phyloP scores from a whole-genome alignment of 2,888 invertebrate genomes.

The Drosophila kambysellisi region DNA sequence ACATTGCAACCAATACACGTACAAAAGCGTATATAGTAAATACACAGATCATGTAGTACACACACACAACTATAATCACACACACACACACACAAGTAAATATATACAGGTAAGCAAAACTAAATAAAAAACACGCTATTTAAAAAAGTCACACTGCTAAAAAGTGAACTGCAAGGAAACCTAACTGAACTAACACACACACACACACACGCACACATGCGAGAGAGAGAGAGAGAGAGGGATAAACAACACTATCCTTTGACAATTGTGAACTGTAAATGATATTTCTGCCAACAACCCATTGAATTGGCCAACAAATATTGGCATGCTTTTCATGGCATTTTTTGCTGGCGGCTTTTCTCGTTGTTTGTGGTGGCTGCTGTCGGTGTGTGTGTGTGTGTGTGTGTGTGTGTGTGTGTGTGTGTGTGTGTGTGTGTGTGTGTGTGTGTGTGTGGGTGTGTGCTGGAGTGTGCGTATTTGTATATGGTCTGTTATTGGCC shows the following conservation, averaged over 20 bases:
- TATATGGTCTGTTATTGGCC: conserved; percentile 13
- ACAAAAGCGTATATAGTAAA: too few relatives aligned
- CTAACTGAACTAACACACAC: background rate
- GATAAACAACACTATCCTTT: conserved; percentile 4
- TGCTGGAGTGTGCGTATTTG: background rate
- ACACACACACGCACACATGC: background rate
- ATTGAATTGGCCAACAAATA: conserved; percentile 22
- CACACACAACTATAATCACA: background rate
- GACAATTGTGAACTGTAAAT: conserved; percentile 34
- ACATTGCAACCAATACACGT: background rate
- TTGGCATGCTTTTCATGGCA: conserved; percentile 28
- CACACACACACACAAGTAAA: background rate
- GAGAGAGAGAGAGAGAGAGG: too few relatives aligned
- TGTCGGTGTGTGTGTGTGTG: background rate
- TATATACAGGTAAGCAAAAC: background rate
- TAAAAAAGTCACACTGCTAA: background rate
- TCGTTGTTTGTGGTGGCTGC: background rate
- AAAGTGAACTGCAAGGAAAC: background rate
- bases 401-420: too few relatives aligned
- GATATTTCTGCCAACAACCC: conserved; percentile 22
- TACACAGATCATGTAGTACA: background rate
- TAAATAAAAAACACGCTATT: background rate
- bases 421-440: background rate
- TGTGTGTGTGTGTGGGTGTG: background rate
- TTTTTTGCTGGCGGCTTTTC: conserved; percentile 20